Evolutionary conservation across 2,888 invertebrate genomes (phyloP).

Genomic region (Graphium colonna): DNA sequence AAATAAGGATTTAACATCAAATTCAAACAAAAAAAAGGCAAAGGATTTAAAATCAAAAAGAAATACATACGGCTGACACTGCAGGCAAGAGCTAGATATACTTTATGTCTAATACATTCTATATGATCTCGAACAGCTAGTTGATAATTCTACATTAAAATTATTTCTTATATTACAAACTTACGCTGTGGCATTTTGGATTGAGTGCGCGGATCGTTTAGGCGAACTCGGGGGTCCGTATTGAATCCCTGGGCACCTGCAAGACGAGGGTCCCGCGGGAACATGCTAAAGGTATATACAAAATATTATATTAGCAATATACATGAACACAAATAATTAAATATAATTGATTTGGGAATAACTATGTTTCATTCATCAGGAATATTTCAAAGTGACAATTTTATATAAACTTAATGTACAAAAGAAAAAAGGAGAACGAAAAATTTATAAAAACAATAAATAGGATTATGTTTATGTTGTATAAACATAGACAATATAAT

Average conservation of each 20-base stretch:
- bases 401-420: no score
- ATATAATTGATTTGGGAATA: no score
- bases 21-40: no score
- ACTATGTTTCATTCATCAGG: no score
- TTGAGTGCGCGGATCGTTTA: constrained; percentile 84
- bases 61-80: no score
- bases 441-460: background rate
- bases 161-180: constrained; percentile 32
- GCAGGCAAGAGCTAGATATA: no score
- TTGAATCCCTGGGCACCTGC: constrained; percentile 55
- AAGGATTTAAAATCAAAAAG: no score
- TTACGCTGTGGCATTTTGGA: constrained; percentile 59
- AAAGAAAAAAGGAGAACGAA: background rate
- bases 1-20: no score
- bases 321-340: background rate
- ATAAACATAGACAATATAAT: background rate
- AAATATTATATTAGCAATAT: background rate
- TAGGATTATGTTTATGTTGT: background rate
- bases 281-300: constrained; percentile 26
- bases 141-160: no score
- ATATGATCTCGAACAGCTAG: no score
- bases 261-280: constrained; percentile 71
- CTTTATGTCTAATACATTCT: no score
- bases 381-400: no score
- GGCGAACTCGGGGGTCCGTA: constrained; percentile 81